Percentiles rank a stretch among this genome's conserved stretches.
Conservation (phyloP, 2,888 invertebrate genomes). For the Zele albiditarsus region DNA sequence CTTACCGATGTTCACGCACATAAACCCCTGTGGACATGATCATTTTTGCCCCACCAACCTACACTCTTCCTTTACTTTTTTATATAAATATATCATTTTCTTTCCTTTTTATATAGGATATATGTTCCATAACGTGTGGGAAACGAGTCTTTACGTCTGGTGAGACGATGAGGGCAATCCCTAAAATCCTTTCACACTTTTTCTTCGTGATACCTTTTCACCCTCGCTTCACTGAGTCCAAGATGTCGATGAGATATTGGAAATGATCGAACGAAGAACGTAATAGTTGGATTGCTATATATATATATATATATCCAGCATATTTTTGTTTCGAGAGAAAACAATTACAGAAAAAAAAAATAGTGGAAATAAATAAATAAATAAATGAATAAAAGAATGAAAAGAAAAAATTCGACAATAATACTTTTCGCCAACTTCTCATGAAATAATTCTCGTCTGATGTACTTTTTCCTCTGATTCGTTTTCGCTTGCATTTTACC, state of each 20-base stretch:
- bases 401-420: slow-evolving; percentile 11
- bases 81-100: too few relatives aligned
- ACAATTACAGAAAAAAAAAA: slow-evolving; percentile 41
- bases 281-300: slow-evolving; percentile 46
- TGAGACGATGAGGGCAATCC: slow-evolving; percentile 32
- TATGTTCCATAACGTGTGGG: slow-evolving; percentile 35
- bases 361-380: slow-evolving; percentile 17
- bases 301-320: slow-evolving; percentile 19
- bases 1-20: neutral
- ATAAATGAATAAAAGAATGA: neutral
- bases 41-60: neutral
- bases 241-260: slow-evolving; percentile 39
- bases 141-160: slow-evolving; percentile 48
- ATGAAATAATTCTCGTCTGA: neutral
- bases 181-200: slow-evolving; percentile 24
- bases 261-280: slow-evolving; percentile 46
- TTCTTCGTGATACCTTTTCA: slow-evolving; percentile 12
- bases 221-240: neutral
- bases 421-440: slow-evolving; percentile 1
- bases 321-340: slow-evolving; percentile 39
- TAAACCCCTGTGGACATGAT: neutral
- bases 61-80: neutral
- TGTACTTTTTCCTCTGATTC: neutral
- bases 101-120: neutral
- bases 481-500: neutral